Conservation (phyloP, 2,113 vertebrate genomes). For the Sakesphorus luctuosus region DNA sequence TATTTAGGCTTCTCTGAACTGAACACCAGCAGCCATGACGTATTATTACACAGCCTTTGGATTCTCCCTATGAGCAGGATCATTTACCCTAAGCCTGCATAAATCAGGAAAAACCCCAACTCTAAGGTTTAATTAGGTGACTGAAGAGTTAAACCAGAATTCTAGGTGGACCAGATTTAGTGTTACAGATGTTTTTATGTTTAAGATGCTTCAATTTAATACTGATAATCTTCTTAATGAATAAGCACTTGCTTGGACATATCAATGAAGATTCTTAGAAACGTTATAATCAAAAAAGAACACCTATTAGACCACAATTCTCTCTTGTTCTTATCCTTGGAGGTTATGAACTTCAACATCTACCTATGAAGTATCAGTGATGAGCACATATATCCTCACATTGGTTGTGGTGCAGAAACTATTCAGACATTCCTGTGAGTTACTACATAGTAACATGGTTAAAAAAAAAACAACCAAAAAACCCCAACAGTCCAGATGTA, state of each 20-base stretch:
- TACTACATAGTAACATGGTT: not conserved
- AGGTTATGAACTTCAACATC: not conserved
- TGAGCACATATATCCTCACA: not conserved
- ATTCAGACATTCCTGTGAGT: not conserved
- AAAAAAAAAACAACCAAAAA: no score
- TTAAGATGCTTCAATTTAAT: not conserved
- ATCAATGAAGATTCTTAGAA: not conserved
- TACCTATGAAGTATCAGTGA: not conserved
- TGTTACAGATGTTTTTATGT: not conserved
- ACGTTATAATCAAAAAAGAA: not conserved
- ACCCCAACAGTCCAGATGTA: not conserved
- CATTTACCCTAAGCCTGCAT: not conserved
- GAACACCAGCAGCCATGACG: not conserved
- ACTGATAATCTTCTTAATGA: not conserved
- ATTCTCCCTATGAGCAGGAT: not conserved
- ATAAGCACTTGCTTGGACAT: not conserved
- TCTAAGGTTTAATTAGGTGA: not conserved
- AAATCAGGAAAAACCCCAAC: not conserved
- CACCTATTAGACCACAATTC: not conserved
- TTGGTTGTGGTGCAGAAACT: not conserved
- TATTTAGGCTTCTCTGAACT: not conserved
- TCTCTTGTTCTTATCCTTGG: not conserved
- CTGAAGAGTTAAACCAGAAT: not conserved
- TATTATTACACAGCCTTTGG: not conserved
- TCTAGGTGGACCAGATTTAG: not conserved